Conservation (phyloP, 1,140 invertebrate species). For the Aphelinus atriplicis region DNA sequence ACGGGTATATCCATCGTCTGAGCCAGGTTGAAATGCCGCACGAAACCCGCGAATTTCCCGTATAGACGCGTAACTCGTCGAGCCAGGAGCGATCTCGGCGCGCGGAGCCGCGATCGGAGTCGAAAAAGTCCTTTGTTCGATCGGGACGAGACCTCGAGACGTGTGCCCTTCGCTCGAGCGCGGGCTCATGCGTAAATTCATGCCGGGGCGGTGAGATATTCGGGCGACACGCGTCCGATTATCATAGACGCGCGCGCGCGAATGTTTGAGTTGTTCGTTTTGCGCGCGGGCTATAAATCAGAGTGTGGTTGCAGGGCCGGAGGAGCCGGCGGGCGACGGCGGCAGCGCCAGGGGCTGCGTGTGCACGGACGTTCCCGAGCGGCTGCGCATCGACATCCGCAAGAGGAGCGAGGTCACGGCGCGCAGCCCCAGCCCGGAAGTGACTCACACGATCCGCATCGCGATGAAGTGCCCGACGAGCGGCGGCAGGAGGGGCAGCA, state of each 20-base stretch:
- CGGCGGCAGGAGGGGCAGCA: slow-evolving; percentile 12
- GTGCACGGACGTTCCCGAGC: slow-evolving; percentile 53
- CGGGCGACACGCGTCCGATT: slow-evolving; percentile 2
- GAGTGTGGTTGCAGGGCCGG: slow-evolving; percentile 18
- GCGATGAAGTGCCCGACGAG: slow-evolving; percentile 56
- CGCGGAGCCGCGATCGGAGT: no score
- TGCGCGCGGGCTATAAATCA: slow-evolving; percentile 15
- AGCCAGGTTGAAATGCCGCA: no score
- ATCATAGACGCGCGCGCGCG: background rate
- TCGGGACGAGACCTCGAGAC: background rate
- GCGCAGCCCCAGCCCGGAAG: slow-evolving; percentile 55
- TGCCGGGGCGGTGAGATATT: slow-evolving; percentile 2
- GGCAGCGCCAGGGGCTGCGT: slow-evolving; percentile 43
- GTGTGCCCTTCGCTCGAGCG: background rate
- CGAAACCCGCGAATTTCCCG: no score
- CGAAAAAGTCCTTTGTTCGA: background rate
- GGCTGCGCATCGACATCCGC: slow-evolving; percentile 50
- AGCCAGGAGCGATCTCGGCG: no score
- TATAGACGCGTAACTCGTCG: no score
- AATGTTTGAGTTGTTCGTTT: background rate
- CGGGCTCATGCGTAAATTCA: no score
- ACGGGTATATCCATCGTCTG: no score
- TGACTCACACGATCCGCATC: slow-evolving; percentile 58
- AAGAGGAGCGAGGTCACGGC: slow-evolving; percentile 48
- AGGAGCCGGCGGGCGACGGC: background rate